Conservation (phyloP, 1,140 invertebrate genomes). For the Asbolus verrucosus region DNA sequence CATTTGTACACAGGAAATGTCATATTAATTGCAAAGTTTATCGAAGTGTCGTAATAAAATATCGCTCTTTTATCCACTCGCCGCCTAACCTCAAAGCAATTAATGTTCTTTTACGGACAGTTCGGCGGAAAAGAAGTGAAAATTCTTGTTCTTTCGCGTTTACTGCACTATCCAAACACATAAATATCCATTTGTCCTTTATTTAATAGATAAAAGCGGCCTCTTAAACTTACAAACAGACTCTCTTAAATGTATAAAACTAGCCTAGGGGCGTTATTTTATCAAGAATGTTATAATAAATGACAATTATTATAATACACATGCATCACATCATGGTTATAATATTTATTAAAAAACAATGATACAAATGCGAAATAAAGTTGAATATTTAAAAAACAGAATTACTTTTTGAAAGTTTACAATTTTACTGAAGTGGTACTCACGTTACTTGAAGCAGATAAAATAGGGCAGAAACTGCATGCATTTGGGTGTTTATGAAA, state of each 20-base stretch:
- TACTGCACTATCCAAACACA: constrained; percentile 6
- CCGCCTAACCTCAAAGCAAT: not conserved
- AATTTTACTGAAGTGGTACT: constrained; percentile 1
- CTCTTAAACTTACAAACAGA: constrained; percentile 20
- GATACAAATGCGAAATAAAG: too few relatives aligned
- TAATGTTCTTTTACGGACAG: constrained; percentile 18
- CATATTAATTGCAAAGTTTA: too few relatives aligned
- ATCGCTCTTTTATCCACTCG: not conserved
- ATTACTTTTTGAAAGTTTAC: not conserved
- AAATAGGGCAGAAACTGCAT: not conserved
- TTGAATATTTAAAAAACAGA: too few relatives aligned
- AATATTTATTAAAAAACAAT: too few relatives aligned
- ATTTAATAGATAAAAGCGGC: constrained; percentile 14
- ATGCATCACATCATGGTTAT: too few relatives aligned
- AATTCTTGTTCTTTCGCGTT: constrained; percentile 24
- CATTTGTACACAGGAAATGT: too few relatives aligned
- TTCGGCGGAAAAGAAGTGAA: constrained; percentile 16
- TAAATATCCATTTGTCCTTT: constrained; percentile 34
- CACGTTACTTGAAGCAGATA: not conserved
- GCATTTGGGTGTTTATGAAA: not conserved
- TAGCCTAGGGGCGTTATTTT: too few relatives aligned
- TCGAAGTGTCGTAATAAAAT: not conserved
- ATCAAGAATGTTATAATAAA: too few relatives aligned
- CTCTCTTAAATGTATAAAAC: not conserved
- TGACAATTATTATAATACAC: too few relatives aligned